Base-by-base conservation (phyloP, 2,888 invertebrate genomes). In the Orchesella flavescens region DNA sequence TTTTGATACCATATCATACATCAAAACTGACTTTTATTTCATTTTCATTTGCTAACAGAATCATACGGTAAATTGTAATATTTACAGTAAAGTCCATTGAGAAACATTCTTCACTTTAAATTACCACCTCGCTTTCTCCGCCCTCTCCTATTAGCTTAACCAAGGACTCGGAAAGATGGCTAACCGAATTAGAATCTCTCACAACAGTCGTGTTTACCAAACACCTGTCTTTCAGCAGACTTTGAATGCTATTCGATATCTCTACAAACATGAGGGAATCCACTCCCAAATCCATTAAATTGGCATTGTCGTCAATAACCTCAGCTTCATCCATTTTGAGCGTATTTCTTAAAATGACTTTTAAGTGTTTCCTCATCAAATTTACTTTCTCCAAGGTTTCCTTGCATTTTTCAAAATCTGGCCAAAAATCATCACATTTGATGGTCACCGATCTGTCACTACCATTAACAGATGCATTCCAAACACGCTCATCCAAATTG, bases 271-370 rank as follows among this genome's bases (percentile, higher is more conserved):
- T 79, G 63, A 84, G 24, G 2, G 75, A 75, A 57, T 84, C 84
- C 81, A 84, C 74, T 9, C 85, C 85, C 71, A 84, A 75, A 10
- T 84, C 78, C 0, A 55, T 53, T n/a, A 85, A 84, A 13, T 79
- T 78, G 63, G 78, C 75, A 43, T 82, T 66, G 44, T 82, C 82
- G 24, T 85, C 85, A 21, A 85, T 82, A 0, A 43, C 19, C 34
- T 85, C 85, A 49, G 77, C 75, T 1, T 84, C 78, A 10, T 81
- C 84, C 57, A 85, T 78, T 55, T 85, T 85, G 13, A 85, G 53
- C 53, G 82, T 85, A 49, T 81, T 78, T 44, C 72, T 61, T 78
- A 5, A 63, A 65, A n/a, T n/a, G n/a, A n/a, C n/a, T 24, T 23
- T 57, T 3, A 77, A 44, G 59, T 83, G 79, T 19, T 84, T 78